Conservation (phyloP, 2,888 invertebrate genomes). For the Entomobrya multifasciata region DNA sequence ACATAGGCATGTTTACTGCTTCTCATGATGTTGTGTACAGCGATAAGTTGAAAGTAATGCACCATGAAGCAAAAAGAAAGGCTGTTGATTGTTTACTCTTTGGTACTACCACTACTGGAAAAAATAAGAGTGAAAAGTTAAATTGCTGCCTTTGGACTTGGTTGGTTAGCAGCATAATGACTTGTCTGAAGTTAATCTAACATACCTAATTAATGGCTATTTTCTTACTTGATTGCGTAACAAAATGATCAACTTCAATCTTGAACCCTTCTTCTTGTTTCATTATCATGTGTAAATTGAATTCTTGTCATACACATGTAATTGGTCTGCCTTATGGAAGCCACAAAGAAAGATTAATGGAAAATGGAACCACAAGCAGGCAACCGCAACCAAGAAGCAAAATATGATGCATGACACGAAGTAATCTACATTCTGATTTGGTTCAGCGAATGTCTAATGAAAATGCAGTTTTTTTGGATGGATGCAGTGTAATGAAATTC, state of each 20-base stretch:
- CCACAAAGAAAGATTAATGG: too few relatives aligned
- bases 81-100: not conserved
- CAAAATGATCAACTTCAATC: constrained; percentile 68
- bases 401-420: too few relatives aligned
- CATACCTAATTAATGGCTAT: constrained; percentile 76
- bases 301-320: constrained; percentile 31
- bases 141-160: not conserved
- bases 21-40: constrained; percentile 16
- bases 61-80: not conserved
- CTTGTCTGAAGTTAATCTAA: constrained; percentile 38
- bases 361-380: too few relatives aligned
- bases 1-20: constrained; percentile 33
- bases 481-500: too few relatives aligned
- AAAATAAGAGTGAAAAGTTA: not conserved
- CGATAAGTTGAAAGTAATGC: not conserved
- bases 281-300: constrained; percentile 48
- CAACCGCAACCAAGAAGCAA: too few relatives aligned
- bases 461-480: too few relatives aligned
- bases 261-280: constrained; percentile 8
- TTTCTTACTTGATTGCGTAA: constrained; percentile 73
- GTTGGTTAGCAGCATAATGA: constrained; percentile 52
- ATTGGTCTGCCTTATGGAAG: not conserved
- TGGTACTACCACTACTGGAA: constrained; percentile 4
- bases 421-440: too few relatives aligned
- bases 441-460: too few relatives aligned